Percentiles rank a stretch among this genome's conserved stretches.
phyloP scores from a whole-genome alignment of 2,797 vertebrate genomes.

The Microctenopoma steveboyesi region DNA sequence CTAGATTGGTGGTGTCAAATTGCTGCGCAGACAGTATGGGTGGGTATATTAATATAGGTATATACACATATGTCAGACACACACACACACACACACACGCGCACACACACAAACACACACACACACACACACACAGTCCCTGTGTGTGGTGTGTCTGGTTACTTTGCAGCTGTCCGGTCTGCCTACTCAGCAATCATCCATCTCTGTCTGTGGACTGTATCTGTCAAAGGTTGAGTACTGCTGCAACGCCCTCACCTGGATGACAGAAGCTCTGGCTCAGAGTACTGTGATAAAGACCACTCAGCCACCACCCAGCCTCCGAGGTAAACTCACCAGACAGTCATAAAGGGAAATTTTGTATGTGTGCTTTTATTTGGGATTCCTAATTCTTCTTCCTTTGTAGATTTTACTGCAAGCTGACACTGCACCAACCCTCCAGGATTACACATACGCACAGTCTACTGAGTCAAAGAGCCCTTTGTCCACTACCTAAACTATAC shows the following conservation, averaged over 20 bases:
- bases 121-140: too few relatives aligned
- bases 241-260: constrained; percentile 85
- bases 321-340: constrained; percentile 50
- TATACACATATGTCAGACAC: not conserved
- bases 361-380: too few relatives aligned
- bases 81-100: too few relatives aligned
- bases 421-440: too few relatives aligned
- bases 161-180: constrained; percentile 67
- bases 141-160: constrained; percentile 38
- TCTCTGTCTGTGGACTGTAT: constrained; percentile 4
- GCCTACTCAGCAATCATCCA: constrained; percentile 61
- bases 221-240: constrained; percentile 84
- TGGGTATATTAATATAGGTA: not conserved
- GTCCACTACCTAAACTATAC: too few relatives aligned
- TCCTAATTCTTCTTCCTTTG: too few relatives aligned
- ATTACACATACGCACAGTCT: too few relatives aligned
- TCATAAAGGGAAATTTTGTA: too few relatives aligned
- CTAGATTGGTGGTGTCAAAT: not conserved
- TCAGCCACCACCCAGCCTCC: constrained; percentile 62
- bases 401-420: too few relatives aligned
- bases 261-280: constrained; percentile 82
- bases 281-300: constrained; percentile 77
- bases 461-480: too few relatives aligned
- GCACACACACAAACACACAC: too few relatives aligned
- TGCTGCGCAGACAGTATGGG: not conserved